Base-by-base conservation (phyloP, 2,888 invertebrate species). In the Ceramica pisi region DNA sequence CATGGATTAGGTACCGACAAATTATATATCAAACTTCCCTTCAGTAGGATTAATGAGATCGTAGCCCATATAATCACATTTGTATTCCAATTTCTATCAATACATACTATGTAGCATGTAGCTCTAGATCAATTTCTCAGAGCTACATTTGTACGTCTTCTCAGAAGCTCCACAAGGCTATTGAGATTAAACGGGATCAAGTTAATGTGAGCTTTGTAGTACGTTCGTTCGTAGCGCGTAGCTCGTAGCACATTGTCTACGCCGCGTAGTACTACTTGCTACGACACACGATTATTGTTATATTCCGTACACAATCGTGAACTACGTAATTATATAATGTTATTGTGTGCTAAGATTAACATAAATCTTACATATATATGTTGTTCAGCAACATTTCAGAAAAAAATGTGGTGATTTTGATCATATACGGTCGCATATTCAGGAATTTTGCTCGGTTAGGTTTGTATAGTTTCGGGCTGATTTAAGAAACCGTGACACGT, bases 241-340 rank as follows among this genome's bases (percentile, higher is more conserved):
- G 76, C 71, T 19, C 21, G 71, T 81, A 77, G 77, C 59, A 67
- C 46, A 81, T 72, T 80, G 73, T 72, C 67, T 82, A 78, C 71
- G 78, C 56, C 12, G n/a, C 59, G 78, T 80, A 80, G 67, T 50
- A 77, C 38, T 38, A 50, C 48, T n/a, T 68, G 57, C 67, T 73
- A 69, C 79, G 68, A 51, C 26, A 41, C 50, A 35, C 23, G 55
- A 78, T 72, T 50, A 66, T 55, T 68, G 61, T 79, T 53, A 35
- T 65, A 44, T 48, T 44, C 41, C 16, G 21, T 64, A 57, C 50
- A 59, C 77, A 31, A 63, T 72, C 26, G 38, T 67, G 51, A 64
- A 63, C 50, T 31, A 60, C 26, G 16, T 50, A 41, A 60, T 73
- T 51, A 21, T 21, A 10, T 23, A 50, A 50, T 12, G 16, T n/a